Evolutionary conservation across 2,113 vertebrate species (phyloP).

Genomic region (Rutilus rutilus): DNA sequence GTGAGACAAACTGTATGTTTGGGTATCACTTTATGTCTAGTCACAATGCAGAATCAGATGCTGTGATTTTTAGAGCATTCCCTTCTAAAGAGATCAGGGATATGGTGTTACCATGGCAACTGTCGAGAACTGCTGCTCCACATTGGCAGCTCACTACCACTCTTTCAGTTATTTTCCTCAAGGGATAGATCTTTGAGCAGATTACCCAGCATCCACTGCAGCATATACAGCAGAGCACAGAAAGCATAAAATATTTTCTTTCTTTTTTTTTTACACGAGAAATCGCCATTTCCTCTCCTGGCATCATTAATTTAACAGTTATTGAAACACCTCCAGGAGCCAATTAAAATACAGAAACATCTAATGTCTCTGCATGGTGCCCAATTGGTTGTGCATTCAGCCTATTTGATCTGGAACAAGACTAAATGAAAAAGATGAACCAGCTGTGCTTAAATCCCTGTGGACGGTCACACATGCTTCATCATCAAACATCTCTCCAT

Average conservation of each 20-base stretch:
- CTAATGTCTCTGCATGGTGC: conserved; percentile 11
- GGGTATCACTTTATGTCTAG: not conserved
- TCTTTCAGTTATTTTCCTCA: conserved; percentile 60
- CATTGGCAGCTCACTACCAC: conserved; percentile 65
- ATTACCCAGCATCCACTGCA: conserved; percentile 64
- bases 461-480: conserved; percentile 33
- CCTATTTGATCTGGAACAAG: conserved; percentile 48
- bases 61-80: conserved; percentile 35
- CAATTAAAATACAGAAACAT: conserved; percentile 49
- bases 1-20: conserved; percentile 5
- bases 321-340: conserved; percentile 40
- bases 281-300: conserved; percentile 21
- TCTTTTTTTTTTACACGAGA: too few species aligned
- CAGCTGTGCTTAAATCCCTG: conserved; percentile 60
- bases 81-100: conserved; percentile 41
- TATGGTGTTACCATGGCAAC: conserved; percentile 77
- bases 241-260: not conserved
- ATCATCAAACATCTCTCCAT: conserved; percentile 29
- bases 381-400: conserved; percentile 45
- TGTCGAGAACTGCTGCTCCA: conserved; percentile 51
- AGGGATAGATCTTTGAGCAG: conserved; percentile 54
- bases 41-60: conserved; percentile 22
- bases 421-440: conserved; percentile 48
- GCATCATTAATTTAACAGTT: conserved; percentile 43
- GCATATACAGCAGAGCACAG: conserved; percentile 54